Evolutionary conservation across 2,888 invertebrate genomes (phyloP).

Genomic region (Phymatocera aterrima): DNA sequence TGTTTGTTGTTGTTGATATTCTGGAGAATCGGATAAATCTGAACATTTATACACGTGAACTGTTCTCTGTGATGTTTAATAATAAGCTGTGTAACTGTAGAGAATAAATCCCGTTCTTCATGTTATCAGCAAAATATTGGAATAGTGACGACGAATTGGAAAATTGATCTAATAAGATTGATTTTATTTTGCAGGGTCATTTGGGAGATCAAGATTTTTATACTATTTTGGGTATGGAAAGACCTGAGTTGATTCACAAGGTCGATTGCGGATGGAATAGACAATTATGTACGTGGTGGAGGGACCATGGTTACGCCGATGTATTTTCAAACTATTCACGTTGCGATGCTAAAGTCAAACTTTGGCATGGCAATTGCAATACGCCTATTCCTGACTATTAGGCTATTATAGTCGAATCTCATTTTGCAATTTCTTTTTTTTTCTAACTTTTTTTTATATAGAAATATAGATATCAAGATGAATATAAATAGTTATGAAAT

Average conservation of each 20-base stretch:
- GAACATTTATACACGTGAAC: neutral
- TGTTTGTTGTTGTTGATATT: slow-evolving; percentile 12
- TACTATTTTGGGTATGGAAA: slow-evolving; percentile 82
- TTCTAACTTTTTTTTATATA: too few relatives aligned
- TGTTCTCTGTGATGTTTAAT: neutral
- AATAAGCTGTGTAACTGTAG: too few relatives aligned
- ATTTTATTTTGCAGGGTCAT: slow-evolving; percentile 77
- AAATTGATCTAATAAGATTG: slow-evolving; percentile 8
- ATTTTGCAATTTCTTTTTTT: too few relatives aligned
- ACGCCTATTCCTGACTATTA: slow-evolving; percentile 79
- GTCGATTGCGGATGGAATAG: slow-evolving; percentile 89
- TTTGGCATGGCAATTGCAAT: slow-evolving; percentile 87
- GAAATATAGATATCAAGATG: too few relatives aligned
- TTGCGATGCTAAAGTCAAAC: slow-evolving; percentile 80
- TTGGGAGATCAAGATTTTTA: slow-evolving; percentile 91
- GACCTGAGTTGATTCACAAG: slow-evolving; percentile 83
- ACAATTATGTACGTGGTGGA: slow-evolving; percentile 90
- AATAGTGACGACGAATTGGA: too few relatives aligned
- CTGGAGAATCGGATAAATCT: neutral
- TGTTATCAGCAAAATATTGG: too few relatives aligned
- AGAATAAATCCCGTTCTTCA: too few relatives aligned
- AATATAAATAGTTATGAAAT: neutral
- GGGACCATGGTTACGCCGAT: slow-evolving; percentile 83
- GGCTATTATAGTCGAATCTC: neutral
- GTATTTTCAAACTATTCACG: slow-evolving; percentile 84